phyloP scores from a whole-genome alignment of 2,888 invertebrate genomes.

The Eilema griseolum region DNA sequence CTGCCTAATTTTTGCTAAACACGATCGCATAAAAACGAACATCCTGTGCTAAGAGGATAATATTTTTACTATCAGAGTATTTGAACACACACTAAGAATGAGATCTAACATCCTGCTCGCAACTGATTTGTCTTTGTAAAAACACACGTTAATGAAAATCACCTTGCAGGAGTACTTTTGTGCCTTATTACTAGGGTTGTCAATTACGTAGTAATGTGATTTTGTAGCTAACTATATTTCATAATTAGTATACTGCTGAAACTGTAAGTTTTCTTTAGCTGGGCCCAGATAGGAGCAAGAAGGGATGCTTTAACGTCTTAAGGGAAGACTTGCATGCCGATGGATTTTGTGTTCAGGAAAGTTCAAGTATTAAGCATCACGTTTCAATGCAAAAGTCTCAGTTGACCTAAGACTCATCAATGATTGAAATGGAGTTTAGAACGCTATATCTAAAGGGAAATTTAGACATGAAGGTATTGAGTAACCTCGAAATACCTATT shows the following conservation, averaged over 20 bases:
- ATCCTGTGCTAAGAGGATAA: neutral
- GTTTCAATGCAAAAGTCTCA: neutral
- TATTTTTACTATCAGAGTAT: constrained; percentile 8
- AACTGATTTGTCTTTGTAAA: constrained; percentile 25
- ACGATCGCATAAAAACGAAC: neutral
- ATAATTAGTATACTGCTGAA: no score
- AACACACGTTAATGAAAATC: constrained; percentile 39
- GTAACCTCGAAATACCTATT: no score
- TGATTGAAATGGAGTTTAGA: no score
- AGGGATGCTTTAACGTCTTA: no score
- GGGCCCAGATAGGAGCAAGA: no score
- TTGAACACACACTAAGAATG: constrained; percentile 14
- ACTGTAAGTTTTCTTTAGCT: no score
- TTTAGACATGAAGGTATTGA: no score
- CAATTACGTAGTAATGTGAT: neutral
- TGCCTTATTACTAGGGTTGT: constrained; percentile 26
- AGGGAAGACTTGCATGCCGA: no score
- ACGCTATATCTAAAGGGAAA: neutral
- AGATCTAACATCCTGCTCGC: constrained; percentile 22
- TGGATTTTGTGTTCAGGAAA: neutral
- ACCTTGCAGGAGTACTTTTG: constrained; percentile 40
- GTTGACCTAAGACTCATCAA: neutral
- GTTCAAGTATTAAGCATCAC: neutral
- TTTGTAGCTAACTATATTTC: neutral
- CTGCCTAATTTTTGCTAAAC: no score